These are phyloP conservation scores for Serripes groenlandicus DNA, from an alignment of 2,888 invertebrate genomes.

Conservation along the genomic window DNA sequence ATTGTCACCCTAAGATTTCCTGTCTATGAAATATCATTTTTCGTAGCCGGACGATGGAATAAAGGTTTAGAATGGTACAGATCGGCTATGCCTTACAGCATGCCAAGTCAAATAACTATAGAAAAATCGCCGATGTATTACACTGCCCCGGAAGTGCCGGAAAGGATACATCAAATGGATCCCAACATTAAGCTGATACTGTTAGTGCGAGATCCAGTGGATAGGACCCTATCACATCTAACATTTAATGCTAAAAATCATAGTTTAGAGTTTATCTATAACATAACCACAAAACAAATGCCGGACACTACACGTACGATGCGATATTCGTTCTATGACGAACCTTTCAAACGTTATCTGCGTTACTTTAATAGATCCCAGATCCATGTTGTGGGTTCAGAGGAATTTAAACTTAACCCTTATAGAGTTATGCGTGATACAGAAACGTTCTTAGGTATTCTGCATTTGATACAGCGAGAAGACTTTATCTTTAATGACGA, in stretches of 20 bases:
- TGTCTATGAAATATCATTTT: slow-evolving; percentile 96
- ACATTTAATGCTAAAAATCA: slow-evolving; percentile 88
- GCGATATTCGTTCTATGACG: slow-evolving; percentile 79
- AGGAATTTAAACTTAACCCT: slow-evolving; percentile 75
- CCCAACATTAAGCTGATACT: slow-evolving; percentile 94
- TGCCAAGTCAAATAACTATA: slow-evolving; percentile 95
- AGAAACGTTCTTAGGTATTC: slow-evolving; percentile 78
- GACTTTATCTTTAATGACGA: slow-evolving; percentile 98
- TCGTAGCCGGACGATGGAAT: slow-evolving; percentile 93
- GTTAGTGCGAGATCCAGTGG: slow-evolving; percentile 98
- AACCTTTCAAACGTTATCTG: slow-evolving; percentile 95
- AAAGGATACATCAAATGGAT: slow-evolving; percentile 97
- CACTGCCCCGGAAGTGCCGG: slow-evolving; percentile 96
- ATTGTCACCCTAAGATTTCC: slow-evolving; percentile 94
- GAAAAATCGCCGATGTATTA: slow-evolving; percentile 99
- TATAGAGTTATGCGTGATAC: slow-evolving; percentile 72
- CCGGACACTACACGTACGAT: too few species aligned
- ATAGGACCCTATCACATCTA: slow-evolving; percentile 97
- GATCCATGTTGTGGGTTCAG: slow-evolving; percentile 94
- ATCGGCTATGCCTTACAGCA: slow-evolving; percentile 93
- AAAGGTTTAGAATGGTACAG: slow-evolving; percentile 96
- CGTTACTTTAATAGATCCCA: slow-evolving; percentile 96
- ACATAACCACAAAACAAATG: too few species aligned
- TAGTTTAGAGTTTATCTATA: too few species aligned
- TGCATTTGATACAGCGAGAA: slow-evolving; percentile 87